phyloP scores from a whole-genome alignment of 2,888 invertebrate species.

The Epistrophe grossulariae region DNA sequence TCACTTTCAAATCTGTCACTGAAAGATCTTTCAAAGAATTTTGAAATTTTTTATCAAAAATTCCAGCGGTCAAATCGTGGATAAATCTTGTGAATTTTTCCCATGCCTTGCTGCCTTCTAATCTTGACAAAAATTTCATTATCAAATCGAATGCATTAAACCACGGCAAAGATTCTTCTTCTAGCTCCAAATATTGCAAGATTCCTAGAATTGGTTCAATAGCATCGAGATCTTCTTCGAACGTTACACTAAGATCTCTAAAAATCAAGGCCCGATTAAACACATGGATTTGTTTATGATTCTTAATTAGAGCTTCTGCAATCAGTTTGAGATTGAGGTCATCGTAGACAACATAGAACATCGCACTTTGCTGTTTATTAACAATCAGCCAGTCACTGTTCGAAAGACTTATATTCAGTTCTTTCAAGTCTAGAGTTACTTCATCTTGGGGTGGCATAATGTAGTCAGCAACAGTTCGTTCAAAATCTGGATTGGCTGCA shows the following conservation, averaged over 20 bases:
- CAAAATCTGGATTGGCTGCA: slow-evolving; percentile 77
- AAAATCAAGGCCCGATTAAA: slow-evolving; percentile 93
- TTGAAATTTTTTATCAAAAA: too few relatives aligned
- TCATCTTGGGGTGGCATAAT: slow-evolving; percentile 80
- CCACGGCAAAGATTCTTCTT: slow-evolving; percentile 89
- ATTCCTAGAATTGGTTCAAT: slow-evolving; percentile 85
- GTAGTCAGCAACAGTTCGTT: slow-evolving; percentile 79
- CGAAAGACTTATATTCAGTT: slow-evolving; percentile 77
- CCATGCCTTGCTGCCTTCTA: slow-evolving; percentile 77
- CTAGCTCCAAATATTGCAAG: slow-evolving; percentile 86
- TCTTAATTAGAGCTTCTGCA: slow-evolving; percentile 86
- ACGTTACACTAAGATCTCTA: slow-evolving; percentile 88
- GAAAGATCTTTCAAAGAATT: too few relatives aligned
- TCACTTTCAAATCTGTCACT: too few relatives aligned
- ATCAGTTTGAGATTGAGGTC: slow-evolving; percentile 87
- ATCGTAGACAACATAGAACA: slow-evolving; percentile 90
- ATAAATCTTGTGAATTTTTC: slow-evolving; percentile 78
- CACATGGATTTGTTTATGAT: slow-evolving; percentile 88
- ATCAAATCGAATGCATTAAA: slow-evolving; percentile 84
- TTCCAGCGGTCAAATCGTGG: slow-evolving; percentile 16
- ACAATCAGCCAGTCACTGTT: slow-evolving; percentile 82
- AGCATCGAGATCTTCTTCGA: slow-evolving; percentile 86
- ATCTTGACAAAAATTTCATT: slow-evolving; percentile 75
- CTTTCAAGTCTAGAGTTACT: slow-evolving; percentile 77
- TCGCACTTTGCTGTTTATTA: slow-evolving; percentile 82